These are phyloP conservation scores for Megaceryle maxima DNA, from an alignment of 2,113 vertebrate species.

Conservation along the genomic window DNA sequence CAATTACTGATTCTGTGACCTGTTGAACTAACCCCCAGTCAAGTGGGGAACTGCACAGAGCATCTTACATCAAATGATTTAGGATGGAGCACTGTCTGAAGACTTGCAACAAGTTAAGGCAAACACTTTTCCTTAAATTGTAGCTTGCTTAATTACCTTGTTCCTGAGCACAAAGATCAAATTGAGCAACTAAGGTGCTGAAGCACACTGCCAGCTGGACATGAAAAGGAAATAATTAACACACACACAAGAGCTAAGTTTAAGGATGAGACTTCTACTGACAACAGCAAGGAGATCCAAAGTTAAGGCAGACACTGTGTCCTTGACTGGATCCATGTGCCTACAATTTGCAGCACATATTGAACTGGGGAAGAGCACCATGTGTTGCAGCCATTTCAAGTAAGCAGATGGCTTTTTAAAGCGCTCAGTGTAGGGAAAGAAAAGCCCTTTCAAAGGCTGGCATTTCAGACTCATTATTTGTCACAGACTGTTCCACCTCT, in stretches of 20 bases:
- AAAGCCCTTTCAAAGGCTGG: conserved; percentile 45
- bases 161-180: conserved; percentile 78
- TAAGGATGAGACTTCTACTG: conserved; percentile 65
- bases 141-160: conserved; percentile 79
- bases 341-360: conserved; percentile 52
- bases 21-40: conserved; percentile 77
- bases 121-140: conserved; percentile 69
- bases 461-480: conserved; percentile 44
- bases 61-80: conserved; percentile 73
- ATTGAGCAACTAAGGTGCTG: conserved; percentile 76
- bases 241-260: conserved; percentile 52
- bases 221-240: conserved; percentile 79
- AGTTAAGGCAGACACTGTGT: conserved; percentile 63
- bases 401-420: conserved; percentile 64
- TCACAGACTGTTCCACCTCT: conserved; percentile 51
- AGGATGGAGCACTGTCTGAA: conserved; percentile 70
- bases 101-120: conserved; percentile 64
- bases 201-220: conserved; percentile 71
- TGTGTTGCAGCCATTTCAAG: conserved; percentile 59
- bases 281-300: conserved; percentile 69
- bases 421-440: neutral
- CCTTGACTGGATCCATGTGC: conserved; percentile 62
- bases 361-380: conserved; percentile 38
- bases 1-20: conserved; percentile 81
- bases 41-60: conserved; percentile 43